phyloP scores from a whole-genome alignment of 2,113 vertebrate genomes.

The Sardina pilchardus region DNA sequence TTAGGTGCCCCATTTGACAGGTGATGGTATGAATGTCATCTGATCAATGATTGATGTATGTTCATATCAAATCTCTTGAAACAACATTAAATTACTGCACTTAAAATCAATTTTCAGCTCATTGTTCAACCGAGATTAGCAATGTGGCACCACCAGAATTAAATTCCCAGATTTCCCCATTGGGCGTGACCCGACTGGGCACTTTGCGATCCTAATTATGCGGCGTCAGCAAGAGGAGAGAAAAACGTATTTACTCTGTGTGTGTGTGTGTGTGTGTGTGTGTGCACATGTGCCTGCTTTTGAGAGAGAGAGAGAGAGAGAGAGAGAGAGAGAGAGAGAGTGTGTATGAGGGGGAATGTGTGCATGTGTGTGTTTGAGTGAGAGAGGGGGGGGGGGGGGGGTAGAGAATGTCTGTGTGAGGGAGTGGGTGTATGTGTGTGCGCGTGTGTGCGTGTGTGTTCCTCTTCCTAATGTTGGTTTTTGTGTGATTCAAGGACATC shows the following conservation, averaged over 20 bases:
- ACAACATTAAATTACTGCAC: conserved; percentile 43
- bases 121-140: conserved; percentile 47
- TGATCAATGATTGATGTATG: conserved; percentile 43
- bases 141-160: conserved; percentile 38
- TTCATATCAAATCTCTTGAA: conserved; percentile 46
- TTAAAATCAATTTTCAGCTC: conserved; percentile 47
- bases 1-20: not conserved
- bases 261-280: conserved; percentile 13
- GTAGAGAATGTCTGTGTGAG: not conserved
- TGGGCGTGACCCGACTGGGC: conserved; percentile 47
- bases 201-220: conserved; percentile 49
- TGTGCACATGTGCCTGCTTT: not conserved
- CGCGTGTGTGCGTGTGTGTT: not conserved
- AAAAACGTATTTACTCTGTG: conserved; percentile 39
- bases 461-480: no score
- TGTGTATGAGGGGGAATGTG: not conserved
- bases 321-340: no score
- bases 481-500: no score
- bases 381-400: conserved; percentile 26
- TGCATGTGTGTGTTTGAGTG: conserved; percentile 61
- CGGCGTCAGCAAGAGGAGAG: conserved; percentile 59
- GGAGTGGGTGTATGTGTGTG: not conserved
- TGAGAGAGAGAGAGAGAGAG: not conserved
- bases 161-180: conserved; percentile 50
- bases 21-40: not conserved